Percentiles rank a stretch among this genome's conserved stretches.
Evolutionary conservation across 2,888 invertebrate genomes (phyloP).

Genomic region (Amblyjoppa proteus): DNA sequence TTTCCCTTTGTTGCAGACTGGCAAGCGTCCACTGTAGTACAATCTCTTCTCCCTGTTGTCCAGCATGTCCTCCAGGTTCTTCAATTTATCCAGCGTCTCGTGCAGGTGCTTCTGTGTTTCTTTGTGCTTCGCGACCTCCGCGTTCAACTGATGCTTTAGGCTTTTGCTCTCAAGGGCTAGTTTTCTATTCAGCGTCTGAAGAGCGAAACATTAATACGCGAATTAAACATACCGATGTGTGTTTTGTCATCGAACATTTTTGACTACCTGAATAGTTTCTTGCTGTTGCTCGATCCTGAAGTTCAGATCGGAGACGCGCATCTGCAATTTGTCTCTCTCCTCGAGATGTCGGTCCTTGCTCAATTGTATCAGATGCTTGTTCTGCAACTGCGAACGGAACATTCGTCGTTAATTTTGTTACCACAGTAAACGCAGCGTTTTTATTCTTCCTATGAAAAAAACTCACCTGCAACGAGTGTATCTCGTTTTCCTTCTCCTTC

Average conservation of each 20-base stretch:
- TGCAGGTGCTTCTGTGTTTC: conserved; percentile 90
- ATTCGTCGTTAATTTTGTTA: neutral
- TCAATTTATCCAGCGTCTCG: conserved; percentile 88
- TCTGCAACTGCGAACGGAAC: conserved; percentile 86
- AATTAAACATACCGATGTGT: neutral
- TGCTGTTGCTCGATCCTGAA: conserved; percentile 83
- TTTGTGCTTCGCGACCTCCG: conserved; percentile 90
- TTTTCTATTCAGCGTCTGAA: conserved; percentile 89
- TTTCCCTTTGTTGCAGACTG: conserved; percentile 74
- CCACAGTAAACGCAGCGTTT: neutral
- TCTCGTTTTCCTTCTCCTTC: conserved; percentile 90
- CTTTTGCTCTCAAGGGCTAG: conserved; percentile 91
- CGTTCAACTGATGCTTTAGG: conserved; percentile 89
- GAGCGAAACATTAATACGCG: conserved; percentile 75
- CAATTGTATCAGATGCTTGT: conserved; percentile 89
- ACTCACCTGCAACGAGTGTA: conserved; percentile 86
- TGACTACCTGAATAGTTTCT: conserved; percentile 83
- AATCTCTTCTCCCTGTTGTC: conserved; percentile 86
- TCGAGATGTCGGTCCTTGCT: conserved; percentile 91
- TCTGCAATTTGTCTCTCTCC: conserved; percentile 91
- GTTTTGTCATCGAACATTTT: neutral
- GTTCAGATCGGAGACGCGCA: conserved; percentile 86
- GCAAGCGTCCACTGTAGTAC: conserved; percentile 77
- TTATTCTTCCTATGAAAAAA: conserved; percentile 13
- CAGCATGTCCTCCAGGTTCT: conserved; percentile 87